Evolutionary conservation across 2,797 vertebrate genomes (phyloP), one percentile per base, ranked within the genome.

Genomic region (Thamnophis elegans): DNA sequence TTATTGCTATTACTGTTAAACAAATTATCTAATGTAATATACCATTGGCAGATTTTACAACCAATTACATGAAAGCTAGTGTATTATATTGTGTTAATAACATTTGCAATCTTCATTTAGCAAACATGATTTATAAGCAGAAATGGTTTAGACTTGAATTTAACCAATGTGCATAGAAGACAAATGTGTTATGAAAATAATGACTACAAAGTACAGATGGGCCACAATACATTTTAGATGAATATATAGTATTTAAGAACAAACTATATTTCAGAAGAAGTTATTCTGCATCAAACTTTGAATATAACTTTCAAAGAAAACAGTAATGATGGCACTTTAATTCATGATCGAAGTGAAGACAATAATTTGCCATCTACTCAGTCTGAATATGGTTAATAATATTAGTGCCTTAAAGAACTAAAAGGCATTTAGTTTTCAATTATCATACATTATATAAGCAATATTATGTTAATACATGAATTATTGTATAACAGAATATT

Each of bases 341-440:
- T 88, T 56, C 91, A 90, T 5, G 58, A 78, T 62, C 59, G 42
- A 88, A 82, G 3, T 82, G 88, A 94, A 55, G 18, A 18, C 20
- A 95, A 89, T 92, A 94, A 89, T 92, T 94, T 92, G 51, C 55
- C 73, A 93, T 89, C 85, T 93, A 36, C 20, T 94, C 91, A 85
- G 16, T 26, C 18, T n/a, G 65, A 28, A 93, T 91, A 91, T 96
- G 91, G 95, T 94, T 95, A 94, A 87, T 94, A 97, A 95, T 93
- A 95, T 92, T 93, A 95, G 96, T 85, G 93, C 94, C 62, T 90
- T 42, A 94, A 94, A 93, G 95, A 91, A 95, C 87, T 94, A 55
- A 96, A 92, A 95, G 94, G 91, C 90, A 93, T 94, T 96, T 91
- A 93, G 73, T 60, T 93, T 92, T 93, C 87, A 97, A 92, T 73